Evolutionary conservation across 1,140 invertebrate species (phyloP), one percentile per base, ranked within the genome.

Genomic region (Nixonia krombeini): DNA sequence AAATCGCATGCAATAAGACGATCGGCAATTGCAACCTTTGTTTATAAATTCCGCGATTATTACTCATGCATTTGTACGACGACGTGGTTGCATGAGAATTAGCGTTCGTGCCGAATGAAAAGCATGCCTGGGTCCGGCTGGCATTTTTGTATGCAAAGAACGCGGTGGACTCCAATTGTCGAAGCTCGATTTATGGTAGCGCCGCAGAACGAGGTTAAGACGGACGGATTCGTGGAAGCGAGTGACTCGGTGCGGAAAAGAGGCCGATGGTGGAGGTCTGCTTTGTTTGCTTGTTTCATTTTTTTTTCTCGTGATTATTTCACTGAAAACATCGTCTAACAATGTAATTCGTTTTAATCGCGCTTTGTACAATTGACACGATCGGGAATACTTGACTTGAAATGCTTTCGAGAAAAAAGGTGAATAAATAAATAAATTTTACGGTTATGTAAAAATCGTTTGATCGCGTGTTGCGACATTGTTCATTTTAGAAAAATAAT

Each of bases 181-280:
- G 29, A 46, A 46, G 41, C 41, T 51, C 47, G 35, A 64, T 64
- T 64, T 58, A 65, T 65, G 53, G 55, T 52, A 64, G 21, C 35
- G 45, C 21, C 28, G 37, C 15, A 21, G 42, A 65, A 65, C 42
- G 61, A 65, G 61, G 61, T 65, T 65, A 65, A 65, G 33, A 57
- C 33, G 8, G 21, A 47, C 41, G 31, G 45, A 35, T 65, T 57
- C 61, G 45, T 57, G 47, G 49, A 65, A 57, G n/a, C 18, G 13
- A 57, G 29, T 53, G 53, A 53, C 37, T 65, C 44, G 49, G 35
- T 37, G 35, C 62, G 49, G 53, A 58, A 58, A 65, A 57, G 28
- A 51, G 47, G 52, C 10, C 46, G 42, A 10, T 1, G 17, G 44
- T 53, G 33, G 21, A 38, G 9, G 17, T 15, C 2, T 13, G 31